phyloP scores from a whole-genome alignment of 2,113 vertebrate species.

The Myodes glareolus region DNA sequence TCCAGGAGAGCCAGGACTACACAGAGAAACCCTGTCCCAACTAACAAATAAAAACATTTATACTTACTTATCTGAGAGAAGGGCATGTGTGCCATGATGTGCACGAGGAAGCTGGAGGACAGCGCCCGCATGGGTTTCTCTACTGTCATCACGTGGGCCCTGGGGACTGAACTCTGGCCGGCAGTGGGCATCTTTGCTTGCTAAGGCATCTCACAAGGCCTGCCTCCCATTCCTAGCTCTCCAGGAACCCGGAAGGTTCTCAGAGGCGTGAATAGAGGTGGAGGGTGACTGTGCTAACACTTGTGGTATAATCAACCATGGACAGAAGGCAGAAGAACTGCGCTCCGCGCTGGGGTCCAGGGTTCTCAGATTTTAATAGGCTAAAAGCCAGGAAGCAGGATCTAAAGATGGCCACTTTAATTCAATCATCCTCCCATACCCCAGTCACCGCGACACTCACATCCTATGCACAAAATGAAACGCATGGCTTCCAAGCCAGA shows the following conservation, averaged over 20 bases:
- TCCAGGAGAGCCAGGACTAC: neutral
- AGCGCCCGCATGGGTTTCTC: neutral
- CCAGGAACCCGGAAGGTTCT: neutral
- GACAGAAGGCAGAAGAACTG: neutral
- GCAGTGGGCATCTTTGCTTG: neutral
- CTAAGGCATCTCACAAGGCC: neutral
- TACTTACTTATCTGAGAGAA: neutral
- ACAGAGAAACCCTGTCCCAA: neutral
- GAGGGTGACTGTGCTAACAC: neutral
- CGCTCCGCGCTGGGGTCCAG: neutral
- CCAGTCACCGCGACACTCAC: constrained; percentile 19
- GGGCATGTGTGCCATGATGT: neutral
- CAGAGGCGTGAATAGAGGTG: neutral
- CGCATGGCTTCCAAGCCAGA: constrained; percentile 51
- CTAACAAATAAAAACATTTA: neutral
- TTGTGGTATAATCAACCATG: neutral
- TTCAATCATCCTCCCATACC: constrained; percentile 54
- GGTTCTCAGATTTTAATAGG: constrained; percentile 22
- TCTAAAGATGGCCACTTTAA: constrained; percentile 58
- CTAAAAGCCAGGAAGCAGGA: neutral
- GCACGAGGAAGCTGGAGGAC: too few species aligned
- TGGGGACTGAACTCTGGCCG: neutral
- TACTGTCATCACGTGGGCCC: too few species aligned
- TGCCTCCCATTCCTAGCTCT: constrained; percentile 1
- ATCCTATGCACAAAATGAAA: constrained; percentile 65